Evolutionary conservation across 1,140 invertebrate species (phyloP).

Genomic region (Paracyclopina nana): DNA sequence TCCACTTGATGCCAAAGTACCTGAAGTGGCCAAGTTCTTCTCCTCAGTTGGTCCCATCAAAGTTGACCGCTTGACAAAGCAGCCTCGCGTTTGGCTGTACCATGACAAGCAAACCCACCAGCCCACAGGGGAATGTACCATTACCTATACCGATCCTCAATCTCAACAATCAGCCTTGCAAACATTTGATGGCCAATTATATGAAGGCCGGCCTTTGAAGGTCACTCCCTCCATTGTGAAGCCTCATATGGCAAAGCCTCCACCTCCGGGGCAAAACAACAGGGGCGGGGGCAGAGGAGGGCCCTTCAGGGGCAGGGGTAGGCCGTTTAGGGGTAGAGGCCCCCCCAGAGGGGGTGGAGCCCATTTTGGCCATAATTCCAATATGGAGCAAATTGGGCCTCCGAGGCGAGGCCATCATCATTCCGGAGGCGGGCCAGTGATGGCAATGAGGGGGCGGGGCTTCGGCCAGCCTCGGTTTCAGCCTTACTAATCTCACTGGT

Average conservation of each 20-base stretch:
- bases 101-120: constrained; percentile 5
- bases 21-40: constrained; percentile 6
- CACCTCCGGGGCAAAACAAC: background rate
- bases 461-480: no score
- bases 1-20: background rate
- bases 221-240: constrained; percentile 13
- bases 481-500: no score
- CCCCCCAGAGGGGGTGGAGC: background rate
- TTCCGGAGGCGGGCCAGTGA: no score
- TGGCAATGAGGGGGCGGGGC: no score
- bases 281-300: background rate
- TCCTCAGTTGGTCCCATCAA: background rate
- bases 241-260: constrained; percentile 8
- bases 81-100: constrained; percentile 12
- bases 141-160: constrained; percentile 3
- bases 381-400: no score
- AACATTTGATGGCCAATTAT: background rate
- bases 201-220: constrained; percentile 1
- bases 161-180: background rate
- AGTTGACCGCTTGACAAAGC: background rate
- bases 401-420: no score
- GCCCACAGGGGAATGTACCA: constrained; percentile 11
- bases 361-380: no score
- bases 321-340: background rate
- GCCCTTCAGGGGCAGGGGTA: background rate